Base-by-base conservation (phyloP, 2,797 vertebrate species). In the Buceros bicornis region DNA sequence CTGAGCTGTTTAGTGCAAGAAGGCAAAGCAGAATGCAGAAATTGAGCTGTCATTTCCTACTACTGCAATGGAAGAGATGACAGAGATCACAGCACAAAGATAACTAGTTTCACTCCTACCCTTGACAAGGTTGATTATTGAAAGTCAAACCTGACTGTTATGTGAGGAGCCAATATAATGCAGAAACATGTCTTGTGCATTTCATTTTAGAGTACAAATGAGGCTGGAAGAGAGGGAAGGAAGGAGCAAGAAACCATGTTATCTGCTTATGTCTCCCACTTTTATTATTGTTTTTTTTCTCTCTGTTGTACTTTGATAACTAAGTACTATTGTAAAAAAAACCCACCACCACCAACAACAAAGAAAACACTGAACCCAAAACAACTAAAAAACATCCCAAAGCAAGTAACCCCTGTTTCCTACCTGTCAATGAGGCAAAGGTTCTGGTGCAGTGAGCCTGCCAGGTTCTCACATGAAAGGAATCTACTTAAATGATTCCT, bases 371-470 rank as follows among this genome's bases (percentile, higher is more conserved):
- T 20, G 33, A 18, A 2, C 7, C 11, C 8, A 78, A 76, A 24
- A 28, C 47, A 82, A 8, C 18, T 25, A 24, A 11, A 81, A 65
- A 19, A 1, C 10, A 6, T 40, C 33, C 8, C 2, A 16, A 82
- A 73, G 13, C 3, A 73, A 29, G 3, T 2, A 18, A 22, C 25
- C 2, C 4, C 1, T 5, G 8, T 2, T 11, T 40, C 18, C 6
- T 12, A 50, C 12, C 12, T 4, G 7, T 2, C 20, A 29, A 1
- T 0, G 4, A 84, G 53, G 29, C 8, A 37, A 69, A 77, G 5
- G 1, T 31, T 83, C 47, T 57, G 28, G 9, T 79, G 45, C 33
- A 78, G 26, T 1, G 4, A 43, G 43, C 33, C 7, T 70, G 31
- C 21, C 17, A 53, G 4, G 7, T 42, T 86, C 77, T 79, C 24